Conservation (phyloP, 2,797 vertebrate species). For the Oryzias sinensis region DNA sequence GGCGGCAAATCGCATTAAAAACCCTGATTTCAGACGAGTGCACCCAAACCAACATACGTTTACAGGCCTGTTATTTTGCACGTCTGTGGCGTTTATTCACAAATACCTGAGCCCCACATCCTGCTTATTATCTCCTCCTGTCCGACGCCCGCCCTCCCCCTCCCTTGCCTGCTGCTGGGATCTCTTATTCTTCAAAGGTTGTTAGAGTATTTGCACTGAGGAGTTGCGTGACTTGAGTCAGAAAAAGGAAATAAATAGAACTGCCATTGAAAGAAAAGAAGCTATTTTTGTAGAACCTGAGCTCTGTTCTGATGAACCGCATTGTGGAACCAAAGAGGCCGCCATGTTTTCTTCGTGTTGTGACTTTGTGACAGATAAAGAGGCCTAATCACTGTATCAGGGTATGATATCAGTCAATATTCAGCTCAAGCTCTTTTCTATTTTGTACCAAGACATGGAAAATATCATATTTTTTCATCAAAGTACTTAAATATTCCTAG, state of each 20-base stretch:
- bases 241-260: slow-evolving; percentile 52
- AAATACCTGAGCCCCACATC: slow-evolving; percentile 2
- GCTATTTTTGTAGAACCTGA: slow-evolving; percentile 96
- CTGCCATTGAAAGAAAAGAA: slow-evolving; percentile 85
- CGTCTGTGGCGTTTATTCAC: not conserved
- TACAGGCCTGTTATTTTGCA: slow-evolving; percentile 16
- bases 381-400: slow-evolving; percentile 93
- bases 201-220: slow-evolving; percentile 97
- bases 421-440: slow-evolving; percentile 82
- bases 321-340: slow-evolving; percentile 99
- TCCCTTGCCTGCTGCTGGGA: slow-evolving; percentile 29
- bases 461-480: slow-evolving; percentile 80
- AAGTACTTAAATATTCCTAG: slow-evolving; percentile 73
- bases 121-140: slow-evolving; percentile 13
- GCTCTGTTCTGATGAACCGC: slow-evolving; percentile 90
- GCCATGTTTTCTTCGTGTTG: slow-evolving; percentile 77
- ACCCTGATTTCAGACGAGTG: slow-evolving; percentile 20
- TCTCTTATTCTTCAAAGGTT: slow-evolving; percentile 88
- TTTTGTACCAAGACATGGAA: slow-evolving; percentile 88
- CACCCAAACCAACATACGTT: slow-evolving; percentile 59
- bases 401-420: slow-evolving; percentile 86
- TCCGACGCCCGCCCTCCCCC: not conserved
- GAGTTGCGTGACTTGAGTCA: slow-evolving; percentile 85
- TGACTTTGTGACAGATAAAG: slow-evolving; percentile 76
- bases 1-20: slow-evolving; percentile 13